Percentiles rank a stretch among this genome's conserved stretches.
phyloP scores from a whole-genome alignment of 1,140 invertebrate genomes.

The Drosophila baimaii region DNA sequence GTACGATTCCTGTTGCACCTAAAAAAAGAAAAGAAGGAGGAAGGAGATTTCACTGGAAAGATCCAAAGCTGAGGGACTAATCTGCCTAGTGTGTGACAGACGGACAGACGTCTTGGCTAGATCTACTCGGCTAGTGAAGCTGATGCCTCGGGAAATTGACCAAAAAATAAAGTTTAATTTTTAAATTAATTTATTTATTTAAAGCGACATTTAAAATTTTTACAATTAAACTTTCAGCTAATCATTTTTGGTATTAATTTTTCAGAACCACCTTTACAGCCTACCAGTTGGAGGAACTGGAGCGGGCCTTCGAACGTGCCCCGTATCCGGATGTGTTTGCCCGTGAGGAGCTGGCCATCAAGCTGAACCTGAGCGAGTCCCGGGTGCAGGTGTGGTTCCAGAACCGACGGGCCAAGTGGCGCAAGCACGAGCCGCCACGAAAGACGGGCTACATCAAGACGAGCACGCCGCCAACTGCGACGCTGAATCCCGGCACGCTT shows the following conservation, averaged over 20 bases:
- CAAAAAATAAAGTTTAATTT: too few relatives aligned
- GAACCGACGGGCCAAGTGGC: conserved; percentile 98
- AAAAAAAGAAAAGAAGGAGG: too few relatives aligned
- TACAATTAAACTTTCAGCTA: neutral
- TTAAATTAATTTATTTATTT: too few relatives aligned
- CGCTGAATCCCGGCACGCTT: conserved; percentile 86
- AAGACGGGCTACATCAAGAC: conserved; percentile 92
- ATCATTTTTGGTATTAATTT: conserved; percentile 36
- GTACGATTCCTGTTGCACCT: too few relatives aligned
- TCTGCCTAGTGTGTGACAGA: too few relatives aligned
- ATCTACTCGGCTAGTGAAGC: too few relatives aligned
- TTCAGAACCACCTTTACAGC: conserved; percentile 97
- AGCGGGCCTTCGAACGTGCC: conserved; percentile 96
- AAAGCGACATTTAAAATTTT: too few relatives aligned
- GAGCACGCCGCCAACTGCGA: conserved; percentile 86
- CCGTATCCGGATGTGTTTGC: conserved; percentile 99
- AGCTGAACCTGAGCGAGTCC: conserved; percentile 95
- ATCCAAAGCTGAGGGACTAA: too few relatives aligned
- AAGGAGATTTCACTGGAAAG: too few relatives aligned
- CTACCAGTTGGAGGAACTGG: conserved; percentile 97
- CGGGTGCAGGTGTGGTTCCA: conserved; percentile 94
- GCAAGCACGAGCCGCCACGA: conserved; percentile 98
- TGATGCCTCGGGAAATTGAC: too few relatives aligned
- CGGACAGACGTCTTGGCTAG: too few relatives aligned
- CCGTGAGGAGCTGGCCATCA: conserved; percentile 95